Evolutionary conservation across 2,888 invertebrate species (phyloP), one percentile per base, ranked within the genome.

Genomic region (Leptinotarsa haldemani): DNA sequence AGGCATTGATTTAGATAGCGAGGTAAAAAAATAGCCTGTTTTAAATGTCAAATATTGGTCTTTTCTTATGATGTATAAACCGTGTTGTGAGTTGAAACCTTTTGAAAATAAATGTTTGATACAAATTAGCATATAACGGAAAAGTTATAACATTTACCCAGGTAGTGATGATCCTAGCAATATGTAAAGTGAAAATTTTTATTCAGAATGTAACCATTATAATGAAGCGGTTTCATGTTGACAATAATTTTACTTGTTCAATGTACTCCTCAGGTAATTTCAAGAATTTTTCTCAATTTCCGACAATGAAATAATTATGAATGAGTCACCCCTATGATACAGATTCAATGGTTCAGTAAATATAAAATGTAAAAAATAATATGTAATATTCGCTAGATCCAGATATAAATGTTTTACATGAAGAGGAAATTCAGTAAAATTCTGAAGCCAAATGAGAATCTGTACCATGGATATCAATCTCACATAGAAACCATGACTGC

Each of bases 401-500:
- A 40, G 40, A 40, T 40, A 25, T 25, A 40, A 40, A 40, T 1
- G 40, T 40, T 40, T 40, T 3, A 40, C 40, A 40, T 40, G 40
- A 40, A 40, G 3, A 40, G 9, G 9, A 40, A 40, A 40, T 40
- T 40, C 9, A 9, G 40, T 40, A 65, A 65, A 9, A 53, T 68
- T 48, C 20, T 61, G n/a, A 46, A 53, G 52, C 65, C 5, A 67
- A 71, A 72, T 20, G 1, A 58, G n/a, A 58, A 58, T 65, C 66
- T 67, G 47, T 64, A 74, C 66, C 71, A 69, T 65, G 64, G 50
- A 73, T 71, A 70, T 74, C 63, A 77, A 77, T 77, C 78, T 78
- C 78, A 71, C 69, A 65, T 70, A 74, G 75, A 71, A 76, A 78
- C 79, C 79, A 79, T 78, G 79, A 79, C 79, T 78, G 78, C 74